Base-by-base conservation (phyloP, 2,113 vertebrate species). In the Cisticola juncidis region DNA sequence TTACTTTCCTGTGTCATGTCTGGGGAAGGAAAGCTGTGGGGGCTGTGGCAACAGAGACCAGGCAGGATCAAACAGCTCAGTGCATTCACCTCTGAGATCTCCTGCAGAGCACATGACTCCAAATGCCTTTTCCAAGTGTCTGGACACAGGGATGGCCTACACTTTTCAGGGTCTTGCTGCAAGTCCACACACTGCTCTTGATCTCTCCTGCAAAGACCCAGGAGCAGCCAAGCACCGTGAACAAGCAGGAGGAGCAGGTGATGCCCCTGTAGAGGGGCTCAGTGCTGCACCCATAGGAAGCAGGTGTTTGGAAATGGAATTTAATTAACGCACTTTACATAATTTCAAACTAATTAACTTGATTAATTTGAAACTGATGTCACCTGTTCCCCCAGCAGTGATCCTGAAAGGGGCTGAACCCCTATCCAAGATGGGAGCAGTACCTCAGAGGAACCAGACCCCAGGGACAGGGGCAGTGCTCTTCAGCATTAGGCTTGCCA, bases 61-160 rank as follows among this genome's bases (percentile, higher is more conserved):
- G 33, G 33, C 38, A 31, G n/a, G 44, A 77, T 54, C 44, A 64
- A 62, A 74, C 10, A 48, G 54, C 60, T 90, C 57, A 54, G 35
- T 11, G 14, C 61, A 48, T 78, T 70, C 47, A 56, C 36, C 40
- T 42, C 57, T 1, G 2, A 36, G 45, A 48, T 28, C 15, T 74
- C 23, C 47, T 21, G 53, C 4, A 5, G 42, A 61, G 21, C 1
- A 0, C 1, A 0, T 3, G 29, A 36, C n/a, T 91, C 31, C 40
- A 31, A 58, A 28, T 68, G 50, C 48, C 53, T 70, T 45, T 65
- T 74, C 70, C 25, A 5, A 47, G 28, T 20, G 28, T 9, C 44
- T 61, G 35, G 38, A 38, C 51, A 42, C 0, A 1, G 23, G 21
- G 64, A 35, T 60, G 25, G 17, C 0, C 0, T 5, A 45, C 4